phyloP scores from a whole-genome alignment of 92 coral and sea anemone species.

The Zoanthus sociatus region DNA sequence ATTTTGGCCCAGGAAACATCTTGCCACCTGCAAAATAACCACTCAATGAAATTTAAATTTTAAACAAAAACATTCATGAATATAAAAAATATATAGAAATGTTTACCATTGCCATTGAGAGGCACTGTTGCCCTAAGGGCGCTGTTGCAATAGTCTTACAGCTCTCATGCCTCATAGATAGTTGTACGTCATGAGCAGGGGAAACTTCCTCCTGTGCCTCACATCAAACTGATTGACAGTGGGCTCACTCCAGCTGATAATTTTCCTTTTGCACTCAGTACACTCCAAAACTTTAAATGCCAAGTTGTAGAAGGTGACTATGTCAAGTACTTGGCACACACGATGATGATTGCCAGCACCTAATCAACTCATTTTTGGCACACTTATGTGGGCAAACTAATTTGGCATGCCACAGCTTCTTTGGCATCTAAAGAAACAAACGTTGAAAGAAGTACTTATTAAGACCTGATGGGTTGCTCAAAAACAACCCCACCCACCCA shows the following conservation, averaged over 20 bases:
- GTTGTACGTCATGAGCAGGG: slow-evolving; percentile 33
- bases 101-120: slow-evolving; percentile 8
- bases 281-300: slow-evolving; percentile 47
- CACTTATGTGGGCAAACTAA: slow-evolving; percentile 62
- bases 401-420: slow-evolving; percentile 68
- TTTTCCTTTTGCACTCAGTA: slow-evolving; percentile 17
- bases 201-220: slow-evolving; percentile 44
- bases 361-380: slow-evolving; percentile 20
- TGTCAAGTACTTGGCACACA: slow-evolving; percentile 51
- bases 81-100: no score
- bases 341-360: slow-evolving; percentile 42
- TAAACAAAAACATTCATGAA: no score
- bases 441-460: slow-evolving; percentile 60
- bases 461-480: slow-evolving; percentile 51
- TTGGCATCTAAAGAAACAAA: slow-evolving; percentile 73
- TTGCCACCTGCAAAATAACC: no score
- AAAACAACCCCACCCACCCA: background rate
- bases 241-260: slow-evolving; percentile 50
- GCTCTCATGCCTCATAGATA: slow-evolving; percentile 50
- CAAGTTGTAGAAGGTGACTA: slow-evolving; percentile 42
- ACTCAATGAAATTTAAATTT: no score
- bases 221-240: slow-evolving; percentile 48
- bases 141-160: slow-evolving; percentile 29
- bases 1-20: no score
- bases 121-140: slow-evolving; percentile 39